phyloP scores from a whole-genome alignment of 2,888 invertebrate species.

The Pandemis heparana region DNA sequence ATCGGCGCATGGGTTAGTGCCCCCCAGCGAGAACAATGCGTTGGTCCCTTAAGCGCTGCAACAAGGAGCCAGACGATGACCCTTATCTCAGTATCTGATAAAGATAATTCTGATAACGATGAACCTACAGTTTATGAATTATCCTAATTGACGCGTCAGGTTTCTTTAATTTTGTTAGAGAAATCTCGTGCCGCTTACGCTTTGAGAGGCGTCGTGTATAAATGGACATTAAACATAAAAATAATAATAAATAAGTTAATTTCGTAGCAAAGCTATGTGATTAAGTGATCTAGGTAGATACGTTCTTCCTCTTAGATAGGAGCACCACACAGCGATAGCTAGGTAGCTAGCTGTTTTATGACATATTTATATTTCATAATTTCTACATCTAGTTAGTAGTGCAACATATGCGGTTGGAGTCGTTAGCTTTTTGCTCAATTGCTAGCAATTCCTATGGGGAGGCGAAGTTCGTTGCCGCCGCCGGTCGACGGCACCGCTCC shows the following conservation, averaged over 20 bases:
- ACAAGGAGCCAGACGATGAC: conserved; percentile 49
- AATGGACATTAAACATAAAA: background rate
- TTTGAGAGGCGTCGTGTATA: background rate
- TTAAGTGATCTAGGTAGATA: too few relatives aligned
- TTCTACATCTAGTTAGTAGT: background rate
- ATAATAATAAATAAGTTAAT: too few relatives aligned
- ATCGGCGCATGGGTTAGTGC: conserved; percentile 83
- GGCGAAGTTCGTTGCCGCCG: conserved; percentile 68
- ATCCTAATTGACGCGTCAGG: background rate
- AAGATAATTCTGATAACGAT: conserved; percentile 10
- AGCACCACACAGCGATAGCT: background rate
- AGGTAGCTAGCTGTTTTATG: background rate
- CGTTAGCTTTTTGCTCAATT: conserved; percentile 45
- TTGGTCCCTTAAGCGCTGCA: conserved; percentile 68
- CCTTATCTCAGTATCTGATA: conserved; percentile 45
- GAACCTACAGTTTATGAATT: background rate
- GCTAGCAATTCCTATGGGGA: conserved; percentile 54
- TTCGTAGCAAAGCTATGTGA: too few relatives aligned
- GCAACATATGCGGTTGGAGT: conserved; percentile 13
- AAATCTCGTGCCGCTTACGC: background rate
- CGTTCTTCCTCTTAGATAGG: too few relatives aligned
- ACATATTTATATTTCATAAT: background rate
- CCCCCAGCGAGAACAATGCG: conserved; percentile 83
- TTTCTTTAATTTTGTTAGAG: background rate
- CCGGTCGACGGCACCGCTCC: conserved; percentile 74